These are phyloP conservation scores for Chymomyza costata DNA, from an alignment of 1,140 invertebrate species.

Conservation along the genomic window DNA sequence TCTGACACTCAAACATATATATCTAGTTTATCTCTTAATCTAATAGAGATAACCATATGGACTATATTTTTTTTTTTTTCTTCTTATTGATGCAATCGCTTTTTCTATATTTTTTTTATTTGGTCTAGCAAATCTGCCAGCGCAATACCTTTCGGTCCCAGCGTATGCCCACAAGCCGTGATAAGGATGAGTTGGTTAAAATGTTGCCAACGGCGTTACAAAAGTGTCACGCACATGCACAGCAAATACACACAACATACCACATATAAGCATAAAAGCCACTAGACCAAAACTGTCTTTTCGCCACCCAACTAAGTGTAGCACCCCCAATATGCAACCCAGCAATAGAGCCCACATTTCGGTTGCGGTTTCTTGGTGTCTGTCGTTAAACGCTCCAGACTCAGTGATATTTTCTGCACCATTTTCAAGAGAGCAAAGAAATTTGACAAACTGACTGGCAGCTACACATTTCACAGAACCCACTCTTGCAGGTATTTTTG, in stretches of 20 bases:
- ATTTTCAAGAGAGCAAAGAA: constrained; percentile 43
- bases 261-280: too few species aligned
- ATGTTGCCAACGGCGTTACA: constrained; percentile 28
- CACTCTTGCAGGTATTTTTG: constrained; percentile 51
- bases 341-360: constrained; percentile 9
- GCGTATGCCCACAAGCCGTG: too few species aligned
- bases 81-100: too few species aligned
- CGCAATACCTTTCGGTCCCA: too few species aligned
- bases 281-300: constrained; percentile 37
- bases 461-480: constrained; percentile 32
- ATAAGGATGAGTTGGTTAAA: constrained; percentile 31
- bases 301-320: neutral
- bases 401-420: constrained; percentile 29
- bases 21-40: neutral
- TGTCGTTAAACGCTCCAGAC: constrained; percentile 7
- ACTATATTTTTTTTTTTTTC: constrained; percentile 18
- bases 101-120: constrained; percentile 8
- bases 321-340: constrained; percentile 48
- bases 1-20: constrained; percentile 10
- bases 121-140: constrained; percentile 47
- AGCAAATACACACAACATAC: neutral
- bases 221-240: constrained; percentile 41
- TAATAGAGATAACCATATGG: too few species aligned
- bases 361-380: neutral
- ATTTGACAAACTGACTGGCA: constrained; percentile 56